These are phyloP conservation scores for Hesperia comma DNA, from an alignment of 2,888 invertebrate species.

Conservation along the genomic window DNA sequence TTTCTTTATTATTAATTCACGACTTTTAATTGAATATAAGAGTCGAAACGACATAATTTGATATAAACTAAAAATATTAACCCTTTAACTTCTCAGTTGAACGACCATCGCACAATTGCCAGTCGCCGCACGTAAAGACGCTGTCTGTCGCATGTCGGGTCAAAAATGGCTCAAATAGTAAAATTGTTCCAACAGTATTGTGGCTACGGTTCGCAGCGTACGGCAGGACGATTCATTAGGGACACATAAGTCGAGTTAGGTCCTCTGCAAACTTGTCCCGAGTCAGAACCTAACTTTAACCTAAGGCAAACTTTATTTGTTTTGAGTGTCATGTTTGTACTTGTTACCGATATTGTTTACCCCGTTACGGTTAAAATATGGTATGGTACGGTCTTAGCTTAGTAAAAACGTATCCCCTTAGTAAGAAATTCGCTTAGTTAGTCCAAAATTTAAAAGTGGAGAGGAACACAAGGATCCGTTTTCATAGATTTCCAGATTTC, in stretches of 20 bases:
- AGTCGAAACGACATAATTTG: neutral
- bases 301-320: neutral
- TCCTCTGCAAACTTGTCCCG: constrained; percentile 16
- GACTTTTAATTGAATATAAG: too few species aligned
- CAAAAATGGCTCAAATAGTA: constrained; percentile 41
- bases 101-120: neutral
- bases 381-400: too few species aligned
- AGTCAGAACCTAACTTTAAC: neutral
- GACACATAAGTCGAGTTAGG: constrained; percentile 44
- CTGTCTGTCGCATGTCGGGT: constrained; percentile 52
- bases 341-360: too few species aligned
- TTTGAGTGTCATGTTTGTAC: too few species aligned
- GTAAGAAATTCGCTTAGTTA: too few species aligned
- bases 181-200: constrained; percentile 41
- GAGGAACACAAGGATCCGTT: too few species aligned
- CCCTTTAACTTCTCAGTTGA: constrained; percentile 11
- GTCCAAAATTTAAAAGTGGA: too few species aligned
- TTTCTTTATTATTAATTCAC: too few species aligned
- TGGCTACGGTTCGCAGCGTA: constrained; percentile 46
- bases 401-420: too few species aligned
- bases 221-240: constrained; percentile 67
- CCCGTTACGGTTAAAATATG: too few species aligned
- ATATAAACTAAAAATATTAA: neutral
- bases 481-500: too few species aligned
- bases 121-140: constrained; percentile 43